Evolutionary conservation across 2,113 vertebrate species (phyloP).

Genomic region (Nannobrachium achirus): DNA sequence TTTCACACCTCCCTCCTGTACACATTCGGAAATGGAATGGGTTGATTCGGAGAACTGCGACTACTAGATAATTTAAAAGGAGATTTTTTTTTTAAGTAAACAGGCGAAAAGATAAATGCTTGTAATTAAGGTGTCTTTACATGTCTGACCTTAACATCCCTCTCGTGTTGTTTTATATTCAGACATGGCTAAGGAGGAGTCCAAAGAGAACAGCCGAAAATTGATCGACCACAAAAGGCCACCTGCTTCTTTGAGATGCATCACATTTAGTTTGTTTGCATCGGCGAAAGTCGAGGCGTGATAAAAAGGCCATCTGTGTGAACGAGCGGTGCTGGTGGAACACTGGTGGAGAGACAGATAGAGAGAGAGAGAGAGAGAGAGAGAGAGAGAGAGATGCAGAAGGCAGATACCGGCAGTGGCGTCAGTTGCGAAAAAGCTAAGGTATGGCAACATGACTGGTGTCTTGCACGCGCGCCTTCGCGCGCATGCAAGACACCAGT

Average conservation of each 20-base stretch:
- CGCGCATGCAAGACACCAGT: no score
- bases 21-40: not conserved
- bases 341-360: conserved; percentile 27
- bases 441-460: no score
- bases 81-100: no score
- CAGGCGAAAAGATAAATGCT: no score
- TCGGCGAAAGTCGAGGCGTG: conserved; percentile 35
- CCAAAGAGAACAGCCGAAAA: not conserved
- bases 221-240: conserved; percentile 18
- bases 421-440: no score
- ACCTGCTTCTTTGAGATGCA: conserved; percentile 35
- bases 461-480: no score
- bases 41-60: not conserved
- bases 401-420: no score
- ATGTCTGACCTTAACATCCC: not conserved
- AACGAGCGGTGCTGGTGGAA: conserved; percentile 15
- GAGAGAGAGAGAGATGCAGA: not conserved
- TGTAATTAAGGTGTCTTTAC: no score
- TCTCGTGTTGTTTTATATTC: not conserved
- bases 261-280: conserved; percentile 32
- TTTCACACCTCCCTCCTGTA: conserved; percentile 25
- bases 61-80: conserved; percentile 9
- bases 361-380: conserved; percentile 37
- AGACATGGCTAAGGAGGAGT: conserved; percentile 20
- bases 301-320: conserved; percentile 57